phyloP scores from a whole-genome alignment of 2,888 invertebrate genomes.

The Biston stratarius region DNA sequence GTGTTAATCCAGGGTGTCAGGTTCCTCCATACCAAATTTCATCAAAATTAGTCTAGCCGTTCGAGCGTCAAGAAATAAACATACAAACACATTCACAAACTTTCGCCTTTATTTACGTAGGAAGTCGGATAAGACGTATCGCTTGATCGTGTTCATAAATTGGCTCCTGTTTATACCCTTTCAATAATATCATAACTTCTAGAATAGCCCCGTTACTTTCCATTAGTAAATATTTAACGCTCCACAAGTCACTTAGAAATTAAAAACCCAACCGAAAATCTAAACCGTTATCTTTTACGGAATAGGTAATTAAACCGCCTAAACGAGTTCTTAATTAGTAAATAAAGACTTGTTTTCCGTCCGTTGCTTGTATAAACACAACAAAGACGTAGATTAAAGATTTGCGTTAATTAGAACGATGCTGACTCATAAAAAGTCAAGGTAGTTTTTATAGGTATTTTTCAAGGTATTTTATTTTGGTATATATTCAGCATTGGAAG shows the following conservation, averaged over 20 bases:
- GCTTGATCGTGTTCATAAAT: too few relatives aligned
- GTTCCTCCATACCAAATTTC: too few relatives aligned
- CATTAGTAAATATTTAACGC: neutral
- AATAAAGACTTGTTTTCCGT: conserved; percentile 26
- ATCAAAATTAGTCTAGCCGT: too few relatives aligned
- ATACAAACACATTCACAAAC: too few relatives aligned
- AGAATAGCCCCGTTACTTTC: neutral
- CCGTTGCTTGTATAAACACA: conserved; percentile 16
- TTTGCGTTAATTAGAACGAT: neutral
- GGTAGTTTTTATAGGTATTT: neutral
- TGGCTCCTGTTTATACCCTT: too few relatives aligned
- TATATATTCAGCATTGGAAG: too few relatives aligned
- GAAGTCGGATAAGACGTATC: too few relatives aligned
- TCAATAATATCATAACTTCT: too few relatives aligned
- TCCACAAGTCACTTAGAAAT: neutral
- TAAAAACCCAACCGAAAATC: conserved; percentile 1
- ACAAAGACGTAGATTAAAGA: conserved; percentile 15
- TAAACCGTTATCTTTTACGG: conserved; percentile 12
- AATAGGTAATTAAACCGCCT: conserved; percentile 19
- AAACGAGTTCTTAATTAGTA: conserved; percentile 25
- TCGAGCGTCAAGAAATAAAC: too few relatives aligned
- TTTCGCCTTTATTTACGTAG: too few relatives aligned
- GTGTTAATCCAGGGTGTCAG: too few relatives aligned
- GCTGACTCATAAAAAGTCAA: neutral
- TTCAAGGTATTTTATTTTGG: neutral